A percentile compares a stretch with the other conserved stretches of the same genome.
phyloP scores from a whole-genome alignment of 2,797 vertebrate species.

The Tenualosa ilisha region DNA sequence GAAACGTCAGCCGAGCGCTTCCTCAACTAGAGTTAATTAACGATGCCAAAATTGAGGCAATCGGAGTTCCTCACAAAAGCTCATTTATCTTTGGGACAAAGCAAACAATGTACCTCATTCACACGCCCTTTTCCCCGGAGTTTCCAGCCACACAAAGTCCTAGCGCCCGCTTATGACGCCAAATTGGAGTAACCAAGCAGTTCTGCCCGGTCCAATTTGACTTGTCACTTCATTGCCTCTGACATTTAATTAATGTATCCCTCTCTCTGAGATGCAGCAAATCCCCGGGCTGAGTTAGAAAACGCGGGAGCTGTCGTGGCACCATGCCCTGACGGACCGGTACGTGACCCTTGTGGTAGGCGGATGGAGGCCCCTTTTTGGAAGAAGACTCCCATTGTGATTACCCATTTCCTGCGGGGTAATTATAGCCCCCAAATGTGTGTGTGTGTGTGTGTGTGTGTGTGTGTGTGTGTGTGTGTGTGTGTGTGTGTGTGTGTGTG shows the following conservation, averaged over 20 bases:
- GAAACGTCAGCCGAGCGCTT: neutral
- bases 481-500: neutral
- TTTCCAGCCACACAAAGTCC: constrained; percentile 24
- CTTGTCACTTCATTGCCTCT: constrained; percentile 21
- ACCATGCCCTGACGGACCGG: constrained; percentile 33
- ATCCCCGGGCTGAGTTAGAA: neutral
- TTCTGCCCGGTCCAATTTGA: constrained; percentile 26
- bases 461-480: constrained; percentile 10
- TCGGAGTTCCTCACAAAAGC: neutral
- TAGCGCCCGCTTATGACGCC: constrained; percentile 31
- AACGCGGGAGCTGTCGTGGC: constrained; percentile 23
- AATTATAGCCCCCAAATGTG: neutral
- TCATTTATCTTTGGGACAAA: constrained; percentile 30
- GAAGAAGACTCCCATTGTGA: constrained; percentile 44
- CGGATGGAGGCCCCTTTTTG: constrained; percentile 32
- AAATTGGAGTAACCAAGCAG: constrained; percentile 20
- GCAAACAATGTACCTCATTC: constrained; percentile 37
- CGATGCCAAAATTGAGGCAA: constrained; percentile 7
- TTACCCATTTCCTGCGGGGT: constrained; percentile 22
- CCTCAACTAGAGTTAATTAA: constrained; percentile 20
- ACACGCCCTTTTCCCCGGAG: constrained; percentile 25
- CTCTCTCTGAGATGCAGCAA: neutral
- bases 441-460: neutral
- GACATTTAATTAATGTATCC: constrained; percentile 21
- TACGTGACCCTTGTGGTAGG: constrained; percentile 51